Evolutionary conservation across 2,113 vertebrate genomes (phyloP).

Genomic region (Pachypanchax playfairii): DNA sequence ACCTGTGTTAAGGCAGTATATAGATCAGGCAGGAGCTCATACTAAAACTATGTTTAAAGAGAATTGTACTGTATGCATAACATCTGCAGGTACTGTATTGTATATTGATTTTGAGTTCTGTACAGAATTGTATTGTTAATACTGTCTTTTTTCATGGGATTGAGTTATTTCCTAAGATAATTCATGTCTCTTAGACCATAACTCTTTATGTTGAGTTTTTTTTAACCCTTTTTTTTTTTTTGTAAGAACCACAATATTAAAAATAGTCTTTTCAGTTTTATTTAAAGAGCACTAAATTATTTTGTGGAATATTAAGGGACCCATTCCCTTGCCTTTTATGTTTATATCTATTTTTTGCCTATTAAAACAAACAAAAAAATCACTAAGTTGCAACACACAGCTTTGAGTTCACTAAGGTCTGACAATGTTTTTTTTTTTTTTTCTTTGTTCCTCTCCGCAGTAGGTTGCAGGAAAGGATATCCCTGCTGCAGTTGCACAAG

Average conservation of each 20-base stretch:
- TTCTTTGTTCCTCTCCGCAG: slow-evolving; percentile 74
- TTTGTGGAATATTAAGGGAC: slow-evolving; percentile 71
- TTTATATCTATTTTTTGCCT: slow-evolving; percentile 65
- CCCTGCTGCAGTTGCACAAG: slow-evolving; percentile 72
- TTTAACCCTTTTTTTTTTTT: slow-evolving; percentile 33
- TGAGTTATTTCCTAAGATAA: slow-evolving; percentile 72
- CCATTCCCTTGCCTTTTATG: slow-evolving; percentile 69
- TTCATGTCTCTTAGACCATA: slow-evolving; percentile 72
- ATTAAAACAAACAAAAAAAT: slow-evolving; percentile 45
- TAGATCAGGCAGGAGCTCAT: slow-evolving; percentile 91
- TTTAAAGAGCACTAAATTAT: slow-evolving; percentile 79
- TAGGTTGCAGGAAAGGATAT: slow-evolving; percentile 41
- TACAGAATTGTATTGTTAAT: slow-evolving; percentile 86
- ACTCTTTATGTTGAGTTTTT: slow-evolving; percentile 62
- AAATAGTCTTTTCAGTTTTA: slow-evolving; percentile 78
- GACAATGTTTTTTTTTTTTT: slow-evolving; percentile 76
- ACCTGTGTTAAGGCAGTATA: slow-evolving; percentile 93
- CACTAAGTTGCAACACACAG: slow-evolving; percentile 66
- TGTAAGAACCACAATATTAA: slow-evolving; percentile 65
- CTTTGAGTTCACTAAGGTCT: slow-evolving; percentile 69
- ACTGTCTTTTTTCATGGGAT: slow-evolving; percentile 72
- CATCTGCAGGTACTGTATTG: slow-evolving; percentile 93
- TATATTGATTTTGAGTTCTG: slow-evolving; percentile 93
- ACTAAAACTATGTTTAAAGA: slow-evolving; percentile 93
- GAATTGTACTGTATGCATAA: slow-evolving; percentile 89